Conservation (phyloP, 1,140 invertebrate genomes). For the Dendrolimus kikuchii region DNA sequence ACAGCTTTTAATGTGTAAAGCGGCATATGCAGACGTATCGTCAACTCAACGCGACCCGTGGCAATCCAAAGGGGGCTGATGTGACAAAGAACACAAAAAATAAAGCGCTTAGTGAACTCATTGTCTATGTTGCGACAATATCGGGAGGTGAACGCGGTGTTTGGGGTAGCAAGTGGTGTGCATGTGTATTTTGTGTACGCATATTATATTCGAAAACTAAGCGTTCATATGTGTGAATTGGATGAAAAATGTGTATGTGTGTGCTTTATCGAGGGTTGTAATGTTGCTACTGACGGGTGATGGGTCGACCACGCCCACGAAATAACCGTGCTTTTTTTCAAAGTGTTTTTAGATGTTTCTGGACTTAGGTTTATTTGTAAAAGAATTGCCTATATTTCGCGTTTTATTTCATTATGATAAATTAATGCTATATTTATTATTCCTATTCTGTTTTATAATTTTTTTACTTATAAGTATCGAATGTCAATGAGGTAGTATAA, state of each 20-base stretch:
- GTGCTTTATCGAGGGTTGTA: conserved; percentile 27
- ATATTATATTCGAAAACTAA: neutral
- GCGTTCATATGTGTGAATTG: neutral
- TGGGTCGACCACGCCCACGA: conserved; percentile 41
- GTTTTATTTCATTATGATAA: too few species aligned
- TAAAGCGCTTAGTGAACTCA: conserved; percentile 61
- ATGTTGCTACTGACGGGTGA: conserved; percentile 36
- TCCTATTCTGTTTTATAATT: too few species aligned
- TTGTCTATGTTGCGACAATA: conserved; percentile 51
- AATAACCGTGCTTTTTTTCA: conserved; percentile 40
- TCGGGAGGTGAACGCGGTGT: conserved; percentile 21
- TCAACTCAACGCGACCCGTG: conserved; percentile 25
- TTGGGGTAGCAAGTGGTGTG: conserved; percentile 39
- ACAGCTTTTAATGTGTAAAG: conserved; percentile 1
- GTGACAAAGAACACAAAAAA: conserved; percentile 55
- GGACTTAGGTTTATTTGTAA: neutral
- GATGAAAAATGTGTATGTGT: conserved; percentile 13
- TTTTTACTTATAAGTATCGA: too few species aligned
- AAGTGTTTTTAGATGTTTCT: conserved; percentile 5
- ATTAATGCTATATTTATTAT: too few species aligned
- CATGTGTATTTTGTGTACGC: conserved; percentile 9
- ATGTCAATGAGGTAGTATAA: too few species aligned
- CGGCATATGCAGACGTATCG: conserved; percentile 30
- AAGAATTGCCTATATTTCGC: neutral
- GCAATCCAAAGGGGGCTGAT: conserved; percentile 28